These are phyloP conservation scores for Myioborus melanocephalus DNA, from an alignment of 2,797 vertebrate species.

Conservation along the genomic window DNA sequence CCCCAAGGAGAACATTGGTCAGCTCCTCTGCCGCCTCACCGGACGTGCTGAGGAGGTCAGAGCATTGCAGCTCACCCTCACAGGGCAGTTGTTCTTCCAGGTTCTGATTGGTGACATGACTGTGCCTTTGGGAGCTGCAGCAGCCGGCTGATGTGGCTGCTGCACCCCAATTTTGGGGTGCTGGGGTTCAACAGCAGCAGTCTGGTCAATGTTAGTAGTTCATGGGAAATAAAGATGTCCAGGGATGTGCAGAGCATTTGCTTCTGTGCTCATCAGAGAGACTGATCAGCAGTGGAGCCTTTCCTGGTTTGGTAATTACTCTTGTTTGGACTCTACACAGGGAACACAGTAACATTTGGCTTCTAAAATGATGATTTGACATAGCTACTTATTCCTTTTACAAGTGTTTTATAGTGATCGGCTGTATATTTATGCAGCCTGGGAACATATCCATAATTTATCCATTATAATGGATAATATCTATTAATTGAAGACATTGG, in stretches of 20 bases:
- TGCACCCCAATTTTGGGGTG: neutral
- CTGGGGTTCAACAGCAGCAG: neutral
- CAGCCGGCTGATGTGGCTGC: neutral
- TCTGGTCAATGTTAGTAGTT: neutral
- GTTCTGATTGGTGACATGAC: neutral
- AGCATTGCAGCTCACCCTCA: neutral
- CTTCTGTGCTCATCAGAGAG: neutral
- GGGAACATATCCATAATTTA: neutral
- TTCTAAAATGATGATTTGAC: neutral
- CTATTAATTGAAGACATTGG: neutral
- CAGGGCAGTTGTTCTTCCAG: neutral
- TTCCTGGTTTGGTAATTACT: neutral
- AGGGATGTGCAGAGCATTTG: neutral
- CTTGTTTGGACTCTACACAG: neutral
- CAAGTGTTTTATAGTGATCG: neutral
- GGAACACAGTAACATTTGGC: neutral
- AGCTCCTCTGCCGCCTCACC: accelerated
- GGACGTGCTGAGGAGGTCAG: accelerated
- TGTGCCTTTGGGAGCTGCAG: neutral
- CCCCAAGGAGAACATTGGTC: accelerated
- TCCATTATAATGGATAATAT: neutral
- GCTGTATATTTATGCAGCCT: neutral
- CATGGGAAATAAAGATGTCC: neutral
- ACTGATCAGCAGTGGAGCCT: neutral
- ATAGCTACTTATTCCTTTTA: neutral